Conservation (phyloP, 2,113 vertebrate species). For the Glaucidium brasilianum region DNA sequence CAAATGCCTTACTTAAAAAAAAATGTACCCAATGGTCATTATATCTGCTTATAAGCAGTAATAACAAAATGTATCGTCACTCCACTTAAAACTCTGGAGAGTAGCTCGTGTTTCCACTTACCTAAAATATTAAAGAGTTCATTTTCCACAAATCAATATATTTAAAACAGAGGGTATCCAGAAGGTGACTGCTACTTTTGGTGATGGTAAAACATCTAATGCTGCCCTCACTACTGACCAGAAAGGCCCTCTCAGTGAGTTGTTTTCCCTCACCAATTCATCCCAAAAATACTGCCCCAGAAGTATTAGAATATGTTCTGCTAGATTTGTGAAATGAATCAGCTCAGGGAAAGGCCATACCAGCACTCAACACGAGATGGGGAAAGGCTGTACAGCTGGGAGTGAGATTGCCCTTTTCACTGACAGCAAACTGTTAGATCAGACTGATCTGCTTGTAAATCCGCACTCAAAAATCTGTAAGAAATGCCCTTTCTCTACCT, state of each 20-base stretch:
- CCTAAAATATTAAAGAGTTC: constrained; percentile 41
- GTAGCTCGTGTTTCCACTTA: background rate
- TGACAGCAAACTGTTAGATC: background rate
- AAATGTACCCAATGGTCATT: background rate
- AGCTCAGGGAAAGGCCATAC: background rate
- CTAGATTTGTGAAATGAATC: background rate
- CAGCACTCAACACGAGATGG: background rate
- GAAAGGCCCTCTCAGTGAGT: background rate
- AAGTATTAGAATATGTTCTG: background rate
- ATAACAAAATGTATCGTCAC: background rate
- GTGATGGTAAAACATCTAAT: background rate
- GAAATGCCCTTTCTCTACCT: background rate
- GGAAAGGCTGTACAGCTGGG: background rate
- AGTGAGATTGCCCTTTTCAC: background rate
- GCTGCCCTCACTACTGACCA: background rate
- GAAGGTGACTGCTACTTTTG: background rate
- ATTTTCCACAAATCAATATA: background rate
- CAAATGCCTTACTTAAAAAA: background rate
- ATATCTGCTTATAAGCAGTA: background rate
- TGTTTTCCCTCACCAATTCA: background rate
- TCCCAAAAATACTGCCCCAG: background rate
- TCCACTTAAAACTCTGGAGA: background rate
- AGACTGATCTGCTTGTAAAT: background rate
- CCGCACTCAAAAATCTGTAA: background rate
- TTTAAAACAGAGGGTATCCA: background rate